Base-by-base conservation (phyloP, 2,113 vertebrate species). In the Notarius lentiginosus region DNA sequence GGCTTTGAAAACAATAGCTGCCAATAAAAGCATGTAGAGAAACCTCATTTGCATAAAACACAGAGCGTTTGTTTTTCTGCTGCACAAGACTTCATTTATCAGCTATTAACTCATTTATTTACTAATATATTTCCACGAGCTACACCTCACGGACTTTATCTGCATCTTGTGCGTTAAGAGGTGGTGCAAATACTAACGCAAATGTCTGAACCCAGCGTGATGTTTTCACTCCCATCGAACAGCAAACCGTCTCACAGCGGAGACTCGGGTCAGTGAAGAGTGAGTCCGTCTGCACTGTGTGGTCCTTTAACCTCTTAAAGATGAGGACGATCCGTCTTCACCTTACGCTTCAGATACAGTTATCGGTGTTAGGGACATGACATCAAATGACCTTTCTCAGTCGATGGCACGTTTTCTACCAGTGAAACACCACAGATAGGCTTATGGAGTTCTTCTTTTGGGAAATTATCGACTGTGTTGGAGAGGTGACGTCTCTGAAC, bases 1-100 rank as follows among this genome's bases (percentile, higher is more conserved):
- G 51, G 63, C 53, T 60, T 82, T 63, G 68, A 87, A 75, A 76
- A 63, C 79, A 82, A 82, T 86, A 81, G 79, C 55, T 70, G 85
- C 61, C 76, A 70, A 49, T 70, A 47, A 77, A 27, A 5, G 14
- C 73, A 22, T 22, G 58, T 20, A 53, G 47, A 65, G 30, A 18
- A 73, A 84, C 24, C 4, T 0, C 30, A 47, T 47, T 58, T 60
- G 83, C 66, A 56, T 73, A 58, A 41, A 20, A 41, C 53, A 73
- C 18, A 47, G 68, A 47, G 53, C 53, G 49, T 30, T 68, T 55
- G n/a, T 70, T 12, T 24, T 22, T 56, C 10, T 58, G 53, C 4
- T 12, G n/a, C 15, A 24, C 73, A 49, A 47, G 14, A 30, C 65
- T 15, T 27, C 66, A 7, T 70, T 70, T 15, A 70, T 70, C 66